Percentiles rank a stretch among this genome's conserved stretches.
Evolutionary conservation across 2,113 vertebrate genomes (phyloP).

Genomic region (Gallinago undulata): DNA sequence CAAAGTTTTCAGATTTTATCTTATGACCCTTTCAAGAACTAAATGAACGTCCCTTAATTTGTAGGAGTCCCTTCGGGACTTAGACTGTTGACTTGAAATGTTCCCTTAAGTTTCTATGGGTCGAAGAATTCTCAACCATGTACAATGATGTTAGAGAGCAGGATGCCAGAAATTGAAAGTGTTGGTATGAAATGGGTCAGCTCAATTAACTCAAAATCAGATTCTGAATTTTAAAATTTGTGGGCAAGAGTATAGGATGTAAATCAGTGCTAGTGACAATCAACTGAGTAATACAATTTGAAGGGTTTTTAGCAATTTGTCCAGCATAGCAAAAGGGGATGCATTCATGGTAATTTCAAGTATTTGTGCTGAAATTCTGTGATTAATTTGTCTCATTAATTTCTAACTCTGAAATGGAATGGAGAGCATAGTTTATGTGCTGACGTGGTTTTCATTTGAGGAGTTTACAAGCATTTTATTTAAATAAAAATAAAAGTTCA

Average conservation of each 20-base stretch:
- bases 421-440: not conserved
- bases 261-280: rapidly evolving
- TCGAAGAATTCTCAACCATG: not conserved
- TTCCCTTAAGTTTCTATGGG: not conserved
- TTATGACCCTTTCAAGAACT: not conserved
- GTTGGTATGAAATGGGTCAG: not conserved
- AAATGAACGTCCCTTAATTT: not conserved
- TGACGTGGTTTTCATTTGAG: not conserved
- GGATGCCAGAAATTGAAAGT: not conserved
- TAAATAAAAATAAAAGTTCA: not conserved
- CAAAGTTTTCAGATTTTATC: not conserved
- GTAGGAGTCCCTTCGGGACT: not conserved
- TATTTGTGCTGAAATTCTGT: not conserved
- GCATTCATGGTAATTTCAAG: not conserved
- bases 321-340: not conserved
- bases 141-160: not conserved
- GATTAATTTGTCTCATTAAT: not conserved
- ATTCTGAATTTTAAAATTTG: not conserved
- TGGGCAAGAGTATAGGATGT: not conserved
- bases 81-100: not conserved
- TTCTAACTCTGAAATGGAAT: not conserved
- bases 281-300: not conserved
- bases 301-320: not conserved
- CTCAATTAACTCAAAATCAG: not conserved
- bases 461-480: not conserved